Evolutionary conservation across 2,888 invertebrate species (phyloP), one percentile per base, ranked within the genome.

Genomic region (Mimumesa dahlbomi): DNA sequence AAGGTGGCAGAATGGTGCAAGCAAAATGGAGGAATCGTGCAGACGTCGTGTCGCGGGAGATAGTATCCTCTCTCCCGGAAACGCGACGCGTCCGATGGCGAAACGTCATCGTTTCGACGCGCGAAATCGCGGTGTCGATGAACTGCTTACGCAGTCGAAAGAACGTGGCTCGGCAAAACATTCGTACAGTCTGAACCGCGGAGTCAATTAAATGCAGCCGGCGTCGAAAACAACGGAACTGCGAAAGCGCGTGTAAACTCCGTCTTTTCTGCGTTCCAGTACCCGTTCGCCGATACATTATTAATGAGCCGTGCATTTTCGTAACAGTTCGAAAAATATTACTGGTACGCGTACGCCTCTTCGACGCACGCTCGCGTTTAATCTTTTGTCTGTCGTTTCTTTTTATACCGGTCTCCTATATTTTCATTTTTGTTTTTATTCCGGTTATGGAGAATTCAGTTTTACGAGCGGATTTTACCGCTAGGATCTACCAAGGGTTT

Each of bases 31-130:
- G 56, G 52, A 64, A 22, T 31, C 53, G 62, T 57, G 34, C 31
- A 34, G 40, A 29, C 68, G 36, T 21, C n/a, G n/a, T n/a, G n/a
- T n/a, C 57, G 56, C 42, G 45, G 42, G 22, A 61, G 74, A 72
- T 69, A 80, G 63, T 22, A 43, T 50, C 7, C 7, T 22, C 45
- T 58, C 57, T 70, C 49, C 73, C 73, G 71, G 68, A 79, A 79
- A 76, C 54, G 31, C 56, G 68, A 67, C 45, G 58, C 54, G 52
- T 52, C 54, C 52, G n/a, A 58, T 65, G 50, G 48, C 62, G 46
- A 70, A 76, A 76, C 58, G 49, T 57, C n/a, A 31, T 31, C 29
- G 45, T 34, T 31, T 34, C 64, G 66, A 43, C 19, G 46, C n/a
- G 61, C 29, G 64, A 61, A 49, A 46, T 16, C 43, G 22, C n/a